Conservation (phyloP, 2,113 vertebrate species). For the Tor tambroides region DNA sequence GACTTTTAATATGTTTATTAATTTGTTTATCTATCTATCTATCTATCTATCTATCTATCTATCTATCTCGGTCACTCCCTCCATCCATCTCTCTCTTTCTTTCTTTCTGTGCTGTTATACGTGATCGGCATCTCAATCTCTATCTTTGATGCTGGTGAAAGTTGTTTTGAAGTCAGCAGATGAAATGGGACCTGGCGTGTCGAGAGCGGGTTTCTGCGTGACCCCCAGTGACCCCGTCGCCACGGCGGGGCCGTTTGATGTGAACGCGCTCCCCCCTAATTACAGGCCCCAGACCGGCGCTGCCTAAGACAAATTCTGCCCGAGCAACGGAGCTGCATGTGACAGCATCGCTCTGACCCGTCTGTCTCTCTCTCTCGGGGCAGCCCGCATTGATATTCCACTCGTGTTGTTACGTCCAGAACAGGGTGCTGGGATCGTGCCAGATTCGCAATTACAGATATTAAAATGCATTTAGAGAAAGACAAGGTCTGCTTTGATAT, state of each 20-base stretch:
- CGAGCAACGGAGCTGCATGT: background rate
- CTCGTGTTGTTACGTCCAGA: conserved; percentile 64
- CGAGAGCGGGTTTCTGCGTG: conserved; percentile 20
- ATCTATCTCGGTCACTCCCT: background rate
- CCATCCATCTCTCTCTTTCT: background rate
- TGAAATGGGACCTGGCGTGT: conserved; percentile 38
- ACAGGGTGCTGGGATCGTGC: conserved; percentile 67
- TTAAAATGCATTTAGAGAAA: conserved; percentile 44
- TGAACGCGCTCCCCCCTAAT: conserved; percentile 26
- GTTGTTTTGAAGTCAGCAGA: conserved; percentile 54
- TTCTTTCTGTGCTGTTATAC: conserved; percentile 4
- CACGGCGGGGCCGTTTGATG: conserved; percentile 34
- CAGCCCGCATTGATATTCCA: conserved; percentile 72
- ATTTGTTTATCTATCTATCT: background rate
- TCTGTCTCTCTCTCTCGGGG: conserved; percentile 59
- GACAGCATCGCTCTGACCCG: background rate
- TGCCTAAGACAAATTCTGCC: conserved; percentile 10
- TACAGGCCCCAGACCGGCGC: conserved; percentile 12
- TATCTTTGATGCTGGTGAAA: conserved; percentile 31
- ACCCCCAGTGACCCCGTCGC: conserved; percentile 38
- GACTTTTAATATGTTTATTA: too few relatives aligned
- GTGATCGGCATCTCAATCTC: conserved; percentile 45
- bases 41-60: background rate
- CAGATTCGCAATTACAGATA: conserved; percentile 75
- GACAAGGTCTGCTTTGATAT: conserved; percentile 68